Conservation (phyloP, 1,140 invertebrate species). For the Cataglyphis hispanica region DNA sequence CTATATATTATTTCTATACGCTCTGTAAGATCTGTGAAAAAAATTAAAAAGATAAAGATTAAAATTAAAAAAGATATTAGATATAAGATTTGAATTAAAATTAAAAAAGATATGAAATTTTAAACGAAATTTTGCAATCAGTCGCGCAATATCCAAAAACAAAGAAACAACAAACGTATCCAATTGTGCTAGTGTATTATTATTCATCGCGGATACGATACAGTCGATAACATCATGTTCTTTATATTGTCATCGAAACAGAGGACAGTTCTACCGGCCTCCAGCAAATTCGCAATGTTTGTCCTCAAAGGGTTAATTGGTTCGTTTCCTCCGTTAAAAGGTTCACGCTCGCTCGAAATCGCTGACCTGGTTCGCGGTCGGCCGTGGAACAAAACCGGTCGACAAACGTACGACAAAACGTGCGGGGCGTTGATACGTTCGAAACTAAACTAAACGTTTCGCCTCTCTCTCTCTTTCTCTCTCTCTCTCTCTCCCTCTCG, state of each 20-base stretch:
- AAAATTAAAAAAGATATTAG: background rate
- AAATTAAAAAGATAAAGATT: background rate
- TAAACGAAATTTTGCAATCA: background rate
- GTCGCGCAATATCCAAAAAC: background rate
- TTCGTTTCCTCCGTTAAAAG: constrained; percentile 58
- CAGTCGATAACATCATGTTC: constrained; percentile 35
- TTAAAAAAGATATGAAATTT: background rate
- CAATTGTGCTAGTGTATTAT: background rate
- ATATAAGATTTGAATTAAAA: too few relatives aligned
- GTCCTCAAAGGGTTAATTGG: constrained; percentile 62
- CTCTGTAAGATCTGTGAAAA: background rate
- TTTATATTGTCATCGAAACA: constrained; percentile 38
- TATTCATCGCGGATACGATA: background rate
- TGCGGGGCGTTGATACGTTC: constrained; percentile 36
- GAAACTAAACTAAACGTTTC: constrained; percentile 60
- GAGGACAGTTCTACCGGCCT: constrained; percentile 34
- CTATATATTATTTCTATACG: background rate
- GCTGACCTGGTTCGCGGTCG: constrained; percentile 55
- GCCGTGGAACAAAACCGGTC: constrained; percentile 51
- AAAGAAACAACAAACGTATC: constrained; percentile 26
- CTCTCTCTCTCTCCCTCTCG: background rate
- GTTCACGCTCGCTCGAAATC: constrained; percentile 45
- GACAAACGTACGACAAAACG: constrained; percentile 59
- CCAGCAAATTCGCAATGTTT: constrained; percentile 49
- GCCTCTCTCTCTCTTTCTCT: background rate